Base-by-base conservation (phyloP, 2,888 invertebrate genomes). In the Cepaea hortensis region DNA sequence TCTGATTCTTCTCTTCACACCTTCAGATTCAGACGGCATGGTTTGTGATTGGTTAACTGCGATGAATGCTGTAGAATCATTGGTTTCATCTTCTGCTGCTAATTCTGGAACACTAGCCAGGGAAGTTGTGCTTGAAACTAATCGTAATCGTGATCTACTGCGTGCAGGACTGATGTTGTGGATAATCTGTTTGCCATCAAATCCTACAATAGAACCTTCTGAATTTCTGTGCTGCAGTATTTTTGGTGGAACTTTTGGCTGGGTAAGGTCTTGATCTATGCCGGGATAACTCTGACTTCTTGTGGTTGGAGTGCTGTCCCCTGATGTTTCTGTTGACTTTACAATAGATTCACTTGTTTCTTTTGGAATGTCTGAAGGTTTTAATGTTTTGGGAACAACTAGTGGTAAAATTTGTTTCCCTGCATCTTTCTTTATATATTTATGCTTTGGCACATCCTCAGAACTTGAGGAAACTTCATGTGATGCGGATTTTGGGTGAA, bases 61-160 rank as follows among this genome's bases (percentile, higher is more conserved):
- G 35, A 46, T 35, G 62, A 46, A n/a, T 62, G 23, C 81, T 48
- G n/a, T 62, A 11, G 55, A 76, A n/a, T 88, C 88, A 55, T 70
- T 48, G 50, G 13, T 91, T 18, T 88, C 89, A n/a, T 89, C 89
- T 86, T 93, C 93, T 76, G 88, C 83, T 3, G 91, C 76, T 46
- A 91, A 90, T 85, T 93, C 93, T 68, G 93, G 93, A 48, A 93
- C 93, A 91, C 91, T 93, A 23, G 92, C 92, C 72, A 93, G 88
- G 86, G 91, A 92, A 13, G 91, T 90, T 79, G 91, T 90, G 89
- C 93, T 92, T 62, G 90, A 87, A 48, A 91, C 89, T 75, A 91
- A 91, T 81, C 91, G 86, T n/a, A 86, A 68, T 23, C 85, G 75
- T 65, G 89, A 88, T n/a, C 87, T 81, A 18, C 85, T 77, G 46